Evolutionary conservation across 2,888 invertebrate species (phyloP).

Genomic region (Stegana nigrithorax): DNA sequence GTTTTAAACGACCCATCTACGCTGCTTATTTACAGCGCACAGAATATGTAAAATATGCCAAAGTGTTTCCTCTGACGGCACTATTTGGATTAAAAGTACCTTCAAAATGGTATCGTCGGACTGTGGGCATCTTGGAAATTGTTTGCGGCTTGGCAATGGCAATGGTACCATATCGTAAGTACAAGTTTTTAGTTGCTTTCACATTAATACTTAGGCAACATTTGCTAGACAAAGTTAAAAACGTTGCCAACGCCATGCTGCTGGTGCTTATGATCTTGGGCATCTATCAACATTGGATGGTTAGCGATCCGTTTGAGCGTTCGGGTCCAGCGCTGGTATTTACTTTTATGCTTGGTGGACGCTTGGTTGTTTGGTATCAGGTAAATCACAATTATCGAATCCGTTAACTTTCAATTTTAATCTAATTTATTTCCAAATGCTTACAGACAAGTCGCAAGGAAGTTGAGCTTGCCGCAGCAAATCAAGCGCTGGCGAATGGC

Average conservation of each 20-base stretch:
- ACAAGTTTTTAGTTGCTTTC: too few species aligned
- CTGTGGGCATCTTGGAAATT: slow-evolving; percentile 86
- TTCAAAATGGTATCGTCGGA: slow-evolving; percentile 90
- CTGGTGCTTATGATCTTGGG: slow-evolving; percentile 87
- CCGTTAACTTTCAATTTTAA: too few species aligned
- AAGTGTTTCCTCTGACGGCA: slow-evolving; percentile 88
- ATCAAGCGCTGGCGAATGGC: slow-evolving; percentile 73
- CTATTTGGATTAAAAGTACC: slow-evolving; percentile 87
- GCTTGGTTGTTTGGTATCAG: slow-evolving; percentile 84
- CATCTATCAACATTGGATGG: slow-evolving; percentile 92
- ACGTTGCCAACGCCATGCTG: slow-evolving; percentile 87
- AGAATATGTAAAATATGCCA: slow-evolving; percentile 96
- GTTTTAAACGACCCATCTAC: too few species aligned
- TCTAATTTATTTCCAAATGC: too few species aligned
- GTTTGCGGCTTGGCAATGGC: slow-evolving; percentile 86
- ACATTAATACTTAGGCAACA: too few species aligned
- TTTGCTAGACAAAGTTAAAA: slow-evolving; percentile 94
- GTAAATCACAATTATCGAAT: too few species aligned
- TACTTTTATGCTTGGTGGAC: slow-evolving; percentile 90
- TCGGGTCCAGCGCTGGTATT: slow-evolving; percentile 91
- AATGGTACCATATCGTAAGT: slow-evolving; percentile 85
- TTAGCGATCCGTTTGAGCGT: slow-evolving; percentile 91
- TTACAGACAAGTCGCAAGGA: slow-evolving; percentile 74
- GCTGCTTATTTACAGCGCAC: slow-evolving; percentile 86
- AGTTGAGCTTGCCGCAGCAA: slow-evolving; percentile 69